Percentiles rank a stretch among this genome's conserved stretches.
Conservation (phyloP, 2,888 invertebrate species). For the Heliconius aoede region DNA sequence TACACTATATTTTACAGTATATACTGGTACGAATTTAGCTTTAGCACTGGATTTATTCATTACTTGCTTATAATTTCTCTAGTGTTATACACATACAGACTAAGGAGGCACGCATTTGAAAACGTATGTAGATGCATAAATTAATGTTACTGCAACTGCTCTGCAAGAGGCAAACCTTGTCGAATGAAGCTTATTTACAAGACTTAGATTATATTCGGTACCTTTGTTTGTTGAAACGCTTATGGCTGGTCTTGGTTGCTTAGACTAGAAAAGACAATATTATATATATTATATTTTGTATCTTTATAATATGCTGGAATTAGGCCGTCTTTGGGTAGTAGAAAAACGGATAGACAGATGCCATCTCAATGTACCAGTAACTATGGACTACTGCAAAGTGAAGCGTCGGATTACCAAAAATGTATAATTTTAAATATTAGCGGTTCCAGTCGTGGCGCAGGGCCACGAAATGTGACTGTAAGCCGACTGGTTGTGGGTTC, state of each 20-base stretch:
- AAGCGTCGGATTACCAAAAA: too few species aligned
- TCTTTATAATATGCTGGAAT: too few species aligned
- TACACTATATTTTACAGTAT: neutral
- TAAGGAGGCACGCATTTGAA: neutral
- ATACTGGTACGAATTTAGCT: neutral
- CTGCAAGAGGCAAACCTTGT: slow-evolving; percentile 1
- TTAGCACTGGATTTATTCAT: neutral
- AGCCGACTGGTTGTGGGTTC: too few species aligned
- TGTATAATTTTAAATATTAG: too few species aligned
- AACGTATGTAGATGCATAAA: slow-evolving; percentile 13
- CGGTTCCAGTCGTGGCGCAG: too few species aligned
- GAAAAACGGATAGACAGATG: too few species aligned
- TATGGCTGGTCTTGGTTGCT: neutral
- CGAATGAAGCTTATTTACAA: neutral
- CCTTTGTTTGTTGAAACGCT: neutral
- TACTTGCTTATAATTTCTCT: neutral
- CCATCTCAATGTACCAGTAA: too few species aligned
- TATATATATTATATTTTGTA: too few species aligned
- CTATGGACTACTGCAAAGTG: too few species aligned
- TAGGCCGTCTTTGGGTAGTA: too few species aligned
- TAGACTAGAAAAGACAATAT: neutral
- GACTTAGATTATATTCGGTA: neutral
- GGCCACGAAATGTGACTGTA: too few species aligned
- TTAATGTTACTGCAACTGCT: neutral
- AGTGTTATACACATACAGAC: neutral